phyloP scores from a whole-genome alignment of 53 echinoderm and acorn worm species.

The Echinarachnius parma region DNA sequence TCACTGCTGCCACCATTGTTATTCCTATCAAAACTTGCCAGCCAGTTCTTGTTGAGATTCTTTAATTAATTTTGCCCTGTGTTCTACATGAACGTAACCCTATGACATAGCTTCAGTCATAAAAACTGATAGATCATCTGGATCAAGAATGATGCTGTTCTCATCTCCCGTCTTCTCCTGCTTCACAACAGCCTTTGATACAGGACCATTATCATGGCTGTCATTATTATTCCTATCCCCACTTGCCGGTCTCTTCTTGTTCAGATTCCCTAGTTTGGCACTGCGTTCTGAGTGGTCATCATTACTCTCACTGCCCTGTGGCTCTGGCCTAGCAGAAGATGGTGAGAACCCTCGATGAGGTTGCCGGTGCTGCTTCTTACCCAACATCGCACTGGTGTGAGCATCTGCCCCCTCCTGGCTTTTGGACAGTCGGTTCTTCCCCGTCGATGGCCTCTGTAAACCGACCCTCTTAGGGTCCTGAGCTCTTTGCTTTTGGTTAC shows the following conservation, averaged over 20 bases:
- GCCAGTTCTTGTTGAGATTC: too few relatives aligned
- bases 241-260: neutral
- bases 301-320: constrained; percentile 39
- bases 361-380: neutral
- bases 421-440: neutral
- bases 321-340: constrained; percentile 16
- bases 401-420: neutral
- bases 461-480: neutral
- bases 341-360: neutral
- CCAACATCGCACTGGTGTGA: too few relatives aligned
- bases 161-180: neutral
- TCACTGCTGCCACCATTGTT: too few relatives aligned
- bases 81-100: too few relatives aligned
- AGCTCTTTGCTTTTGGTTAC: neutral
- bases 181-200: constrained; percentile 8
- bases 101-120: too few relatives aligned
- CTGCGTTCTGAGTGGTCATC: constrained; percentile 29
- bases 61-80: too few relatives aligned
- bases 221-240: neutral
- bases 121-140: constrained; percentile 13
- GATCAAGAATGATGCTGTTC: neutral
- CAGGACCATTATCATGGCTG: neutral
- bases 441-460: constrained; percentile 10
- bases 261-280: neutral
- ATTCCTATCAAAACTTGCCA: too few relatives aligned